Evolutionary conservation across 2,888 invertebrate genomes (phyloP), one percentile per base, ranked within the genome.

Genomic region (Drosophila niveifrons): DNA sequence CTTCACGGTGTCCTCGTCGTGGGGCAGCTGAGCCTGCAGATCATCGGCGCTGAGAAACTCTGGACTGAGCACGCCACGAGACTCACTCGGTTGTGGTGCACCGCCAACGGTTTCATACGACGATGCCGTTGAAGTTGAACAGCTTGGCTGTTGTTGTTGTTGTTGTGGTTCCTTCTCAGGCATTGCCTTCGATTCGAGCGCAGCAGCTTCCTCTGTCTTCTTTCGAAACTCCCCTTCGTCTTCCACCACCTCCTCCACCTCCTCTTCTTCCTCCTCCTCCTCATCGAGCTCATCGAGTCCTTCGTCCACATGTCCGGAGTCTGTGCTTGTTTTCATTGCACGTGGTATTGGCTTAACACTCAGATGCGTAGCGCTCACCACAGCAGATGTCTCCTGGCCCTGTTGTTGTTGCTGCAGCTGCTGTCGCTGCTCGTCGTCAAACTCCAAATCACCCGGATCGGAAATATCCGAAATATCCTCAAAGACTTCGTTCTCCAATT

Each of bases 401-500:
- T 36, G 64, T 8, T 63, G 75, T 28, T 44, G 51, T 28, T 62
- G 65, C 8, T 56, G 57, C 1, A 51, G 69, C 7, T 61, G 68
- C n/a, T 76, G 77, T 10, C 75, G 72, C 17, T 88, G 86, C 47
- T 89, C 83, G 59, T 91, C 88, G n/a, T 91, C 90, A 10, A 87
- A 88, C 63, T 92, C 91, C 17, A 91, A 79, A 44, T 91, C 86
- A 55, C 93, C 87, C 76, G 94, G 86, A 93, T 94, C 93, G 79
- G 93, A 93, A 92, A 94, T 92, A 91, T 94, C 88, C 81, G 93
- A 93, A 90, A 93, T 90, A 91, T 94, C 93, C 84, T 94, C 93
- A 90, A 94, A 93, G 72, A 93, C 92, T 78, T 94, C 93, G 71
- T 92, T 92, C 82, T 94, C 94, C 91, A 94, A 93, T 78, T 94